Percentiles rank a stretch among this genome's conserved stretches.
Evolutionary conservation across 2,797 vertebrate species (phyloP).

Genomic region (Anas acuta): DNA sequence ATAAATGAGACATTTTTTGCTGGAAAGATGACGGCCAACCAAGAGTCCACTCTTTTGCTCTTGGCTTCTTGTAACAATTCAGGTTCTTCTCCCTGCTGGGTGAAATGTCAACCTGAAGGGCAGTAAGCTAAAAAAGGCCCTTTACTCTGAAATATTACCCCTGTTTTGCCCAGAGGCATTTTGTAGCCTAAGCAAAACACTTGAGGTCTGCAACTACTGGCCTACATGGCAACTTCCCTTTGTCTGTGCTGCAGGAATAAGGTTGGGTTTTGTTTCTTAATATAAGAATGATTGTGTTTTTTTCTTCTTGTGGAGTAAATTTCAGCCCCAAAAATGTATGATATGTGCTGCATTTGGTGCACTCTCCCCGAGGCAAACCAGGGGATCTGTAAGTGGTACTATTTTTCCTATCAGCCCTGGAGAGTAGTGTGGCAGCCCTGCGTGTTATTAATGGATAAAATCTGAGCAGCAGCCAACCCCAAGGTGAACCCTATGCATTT

Average conservation of each 20-base stretch:
- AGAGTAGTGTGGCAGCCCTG: constrained; percentile 78
- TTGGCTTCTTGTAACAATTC: constrained; percentile 25
- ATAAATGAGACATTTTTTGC: background rate
- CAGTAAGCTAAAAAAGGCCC: constrained; percentile 21
- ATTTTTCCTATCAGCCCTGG: constrained; percentile 78
- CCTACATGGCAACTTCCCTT: constrained; percentile 49
- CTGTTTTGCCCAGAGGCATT: constrained; percentile 35
- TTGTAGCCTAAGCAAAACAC: constrained; percentile 37
- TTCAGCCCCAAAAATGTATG: constrained; percentile 66
- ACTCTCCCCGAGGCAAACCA: constrained; percentile 75
- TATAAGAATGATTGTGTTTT: constrained; percentile 1
- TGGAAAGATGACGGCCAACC: constrained; percentile 32
- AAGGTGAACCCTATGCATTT: constrained; percentile 87
- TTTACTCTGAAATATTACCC: constrained; percentile 57
- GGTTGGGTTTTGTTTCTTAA: constrained; percentile 51
- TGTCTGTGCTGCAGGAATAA: constrained; percentile 40
- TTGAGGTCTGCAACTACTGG: constrained; percentile 46
- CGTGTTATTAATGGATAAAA: constrained; percentile 87
- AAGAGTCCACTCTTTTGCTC: background rate
- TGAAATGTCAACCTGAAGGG: constrained; percentile 55
- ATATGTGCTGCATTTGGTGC: constrained; percentile 61
- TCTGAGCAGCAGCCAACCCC: constrained; percentile 83
- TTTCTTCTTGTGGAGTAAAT: constrained; percentile 56
- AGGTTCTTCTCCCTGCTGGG: constrained; percentile 43
- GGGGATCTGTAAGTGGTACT: constrained; percentile 75